Base-by-base conservation (phyloP, 2,888 invertebrate species). In the Trissonchulus latispiculum region DNA sequence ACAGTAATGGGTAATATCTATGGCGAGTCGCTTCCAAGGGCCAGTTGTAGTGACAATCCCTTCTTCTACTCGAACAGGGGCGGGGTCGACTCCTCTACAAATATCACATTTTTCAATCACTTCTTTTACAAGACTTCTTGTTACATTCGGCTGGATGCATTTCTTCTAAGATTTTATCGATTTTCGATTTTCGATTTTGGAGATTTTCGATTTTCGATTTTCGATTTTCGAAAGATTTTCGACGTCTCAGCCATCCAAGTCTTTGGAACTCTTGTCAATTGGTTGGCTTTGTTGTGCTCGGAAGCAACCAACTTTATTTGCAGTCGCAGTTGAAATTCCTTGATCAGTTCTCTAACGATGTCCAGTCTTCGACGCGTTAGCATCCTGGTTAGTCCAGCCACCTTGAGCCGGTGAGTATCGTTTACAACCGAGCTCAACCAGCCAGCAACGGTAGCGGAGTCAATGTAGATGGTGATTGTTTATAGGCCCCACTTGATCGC, bases 191-290 rank as follows among this genome's bases (percentile, higher is more conserved):
- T n/a, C n/a, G n/a, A n/a, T n/a, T n/a, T n/a, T n/a, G n/a, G n/a
- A n/a, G n/a, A n/a, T n/a, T n/a, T n/a, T n/a, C n/a, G n/a, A n/a
- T n/a, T n/a, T n/a, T n/a, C n/a, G n/a, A n/a, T n/a, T n/a, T n/a
- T n/a, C n/a, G n/a, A n/a, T n/a, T n/a, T n/a, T n/a, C 8, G 23
- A 23, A 8, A 48, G 48, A 48, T 48, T 15, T 48, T 48, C 48
- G 48, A 48, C 48, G 66, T n/a, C 35, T 64, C 35, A 8, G 66
- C 28, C 66, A 64, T 8, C 69, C 69, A 68, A 8, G 33, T 33
- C 69, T 68, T 23, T 23, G 69, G 69, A 28, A 68, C 69, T 31
- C 69, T 33, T 23, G 69, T 68, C 66, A 64, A 64, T n/a, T 64
- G 31, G n/a, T 64, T 28, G 8, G 66, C 66, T 32, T 32, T 64